Percentiles rank a stretch among this genome's conserved stretches.
Conservation (phyloP, 2,797 vertebrate genomes). For the Hippoglossus hippoglossus region DNA sequence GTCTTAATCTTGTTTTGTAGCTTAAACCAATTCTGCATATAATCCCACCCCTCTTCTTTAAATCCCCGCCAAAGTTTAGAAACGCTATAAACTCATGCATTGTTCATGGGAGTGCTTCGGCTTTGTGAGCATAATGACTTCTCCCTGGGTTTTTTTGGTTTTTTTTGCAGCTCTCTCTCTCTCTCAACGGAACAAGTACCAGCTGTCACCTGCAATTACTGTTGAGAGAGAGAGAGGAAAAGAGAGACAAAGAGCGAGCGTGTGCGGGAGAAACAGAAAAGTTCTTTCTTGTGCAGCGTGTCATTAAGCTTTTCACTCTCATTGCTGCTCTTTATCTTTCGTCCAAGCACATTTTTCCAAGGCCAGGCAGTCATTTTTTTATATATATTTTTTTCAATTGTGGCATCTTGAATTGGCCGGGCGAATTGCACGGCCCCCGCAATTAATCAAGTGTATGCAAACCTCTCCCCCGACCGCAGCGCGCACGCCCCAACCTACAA, state of each 20-base stretch:
- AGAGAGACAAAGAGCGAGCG: constrained; percentile 6
- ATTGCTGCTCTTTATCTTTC: constrained; percentile 61
- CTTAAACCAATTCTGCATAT: constrained; percentile 57
- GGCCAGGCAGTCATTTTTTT: constrained; percentile 47
- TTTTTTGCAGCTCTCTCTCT: constrained; percentile 43
- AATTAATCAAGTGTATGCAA: constrained; percentile 77
- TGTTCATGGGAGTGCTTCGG: constrained; percentile 67
- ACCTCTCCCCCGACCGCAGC: constrained; percentile 19
- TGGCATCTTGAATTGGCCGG: constrained; percentile 58
- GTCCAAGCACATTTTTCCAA: constrained; percentile 48
- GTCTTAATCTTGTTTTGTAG: constrained; percentile 57
- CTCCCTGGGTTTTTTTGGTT: constrained; percentile 17
- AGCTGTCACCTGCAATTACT: constrained; percentile 78
- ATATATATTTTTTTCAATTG: constrained; percentile 31
- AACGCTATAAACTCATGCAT: constrained; percentile 68
- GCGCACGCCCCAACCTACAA: constrained; percentile 35
- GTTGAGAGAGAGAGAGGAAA: constrained; percentile 24
- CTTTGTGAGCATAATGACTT: constrained; percentile 71
- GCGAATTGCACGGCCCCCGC: constrained; percentile 52
- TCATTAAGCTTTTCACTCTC: constrained; percentile 66
- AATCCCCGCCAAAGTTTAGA: constrained; percentile 62
- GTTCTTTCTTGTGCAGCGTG: constrained; percentile 32
- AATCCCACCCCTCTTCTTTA: constrained; percentile 56
- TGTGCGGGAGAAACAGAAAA: constrained; percentile 29
- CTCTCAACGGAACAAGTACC: constrained; percentile 66